Percentiles rank a stretch among this genome's conserved stretches.
Evolutionary conservation across 2,888 invertebrate genomes (phyloP).

Genomic region (Aphidius colemani): DNA sequence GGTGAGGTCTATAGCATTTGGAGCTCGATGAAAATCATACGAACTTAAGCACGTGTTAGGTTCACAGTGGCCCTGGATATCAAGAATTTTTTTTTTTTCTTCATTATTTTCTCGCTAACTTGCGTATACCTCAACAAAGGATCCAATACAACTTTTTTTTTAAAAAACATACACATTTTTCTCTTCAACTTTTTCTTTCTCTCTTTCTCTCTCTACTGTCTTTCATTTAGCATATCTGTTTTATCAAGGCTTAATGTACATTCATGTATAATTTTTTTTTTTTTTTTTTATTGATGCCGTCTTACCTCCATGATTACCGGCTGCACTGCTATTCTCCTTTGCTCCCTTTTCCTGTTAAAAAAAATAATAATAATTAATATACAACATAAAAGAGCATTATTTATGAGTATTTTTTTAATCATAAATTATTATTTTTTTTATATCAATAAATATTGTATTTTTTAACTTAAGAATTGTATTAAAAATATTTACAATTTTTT

Average conservation of each 20-base stretch:
- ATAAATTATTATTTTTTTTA: neutral
- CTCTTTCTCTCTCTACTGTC: neutral
- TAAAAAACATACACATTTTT: slow-evolving; percentile 3
- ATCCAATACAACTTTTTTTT: neutral
- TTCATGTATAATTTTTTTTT: neutral
- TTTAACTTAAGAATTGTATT: neutral
- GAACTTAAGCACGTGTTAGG: slow-evolving; percentile 36
- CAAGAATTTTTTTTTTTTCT: neutral
- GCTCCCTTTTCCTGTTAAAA: slow-evolving; percentile 56
- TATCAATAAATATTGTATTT: no score
- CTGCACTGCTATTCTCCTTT: slow-evolving; percentile 57
- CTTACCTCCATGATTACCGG: slow-evolving; percentile 59
- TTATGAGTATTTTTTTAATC: neutral
- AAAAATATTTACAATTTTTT: neutral
- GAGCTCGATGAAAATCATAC: slow-evolving; percentile 31
- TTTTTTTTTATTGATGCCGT: slow-evolving; percentile 8
- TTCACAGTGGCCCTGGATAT: slow-evolving; percentile 17
- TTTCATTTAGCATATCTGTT: slow-evolving; percentile 1
- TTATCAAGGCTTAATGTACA: slow-evolving; percentile 4
- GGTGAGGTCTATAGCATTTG: neutral
- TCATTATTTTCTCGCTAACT: neutral
- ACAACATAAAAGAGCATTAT: neutral
- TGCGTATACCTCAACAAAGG: neutral
- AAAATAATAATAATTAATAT: slow-evolving; percentile 17
- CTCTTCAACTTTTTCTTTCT: neutral